Base-by-base conservation (phyloP, 2,113 vertebrate genomes). In the Neoarius graeffei region DNA sequence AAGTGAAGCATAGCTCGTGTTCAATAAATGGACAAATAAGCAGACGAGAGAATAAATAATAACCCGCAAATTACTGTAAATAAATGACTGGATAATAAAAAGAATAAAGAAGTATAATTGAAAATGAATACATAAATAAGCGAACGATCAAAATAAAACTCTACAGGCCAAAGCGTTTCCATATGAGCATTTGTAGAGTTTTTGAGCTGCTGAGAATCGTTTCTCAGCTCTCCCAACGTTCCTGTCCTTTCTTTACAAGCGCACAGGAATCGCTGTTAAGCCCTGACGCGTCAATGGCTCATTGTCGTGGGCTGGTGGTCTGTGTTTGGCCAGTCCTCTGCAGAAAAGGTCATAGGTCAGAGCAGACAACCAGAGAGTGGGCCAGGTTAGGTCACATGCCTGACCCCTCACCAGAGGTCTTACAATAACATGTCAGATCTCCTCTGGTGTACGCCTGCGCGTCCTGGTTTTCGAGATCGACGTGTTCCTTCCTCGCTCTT, bases 341-440 rank as follows among this genome's bases (percentile, higher is more conserved):
- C 91, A 87, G 90, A 91, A 88, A 35, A 77, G 92, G 92, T 92
- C 90, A 92, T 48, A 93, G 93, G 92, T 89, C 91, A 93, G 66
- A 59, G 80, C 71, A 85, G 87, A 88, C 87, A 89, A 91, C 89
- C 89, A 85, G 91, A 84, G 93, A 88, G 90, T 91, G 92, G 92
- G 85, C 92, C n/a, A 85, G 88, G 88, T 92, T 89, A 64, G 94
- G 95, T 95, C 95, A 95, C 91, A 92, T 87, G 82, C 86, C 93
- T 88, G 92, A 84, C 88, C 89, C 89, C 90, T 66, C 93, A 87
- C 91, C 77, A 81, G 92, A 94, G 92, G 89, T 85, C 91, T 94
- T 95, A 88, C 91, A 96, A 95, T 92, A 95, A 95, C 94, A 94
- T 94, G 91, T 89, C 92, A 95, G 94, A 92, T 91, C 93, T 92